Conservation (phyloP, 2,888 invertebrate genomes). For the Trichogramma evanescens region DNA sequence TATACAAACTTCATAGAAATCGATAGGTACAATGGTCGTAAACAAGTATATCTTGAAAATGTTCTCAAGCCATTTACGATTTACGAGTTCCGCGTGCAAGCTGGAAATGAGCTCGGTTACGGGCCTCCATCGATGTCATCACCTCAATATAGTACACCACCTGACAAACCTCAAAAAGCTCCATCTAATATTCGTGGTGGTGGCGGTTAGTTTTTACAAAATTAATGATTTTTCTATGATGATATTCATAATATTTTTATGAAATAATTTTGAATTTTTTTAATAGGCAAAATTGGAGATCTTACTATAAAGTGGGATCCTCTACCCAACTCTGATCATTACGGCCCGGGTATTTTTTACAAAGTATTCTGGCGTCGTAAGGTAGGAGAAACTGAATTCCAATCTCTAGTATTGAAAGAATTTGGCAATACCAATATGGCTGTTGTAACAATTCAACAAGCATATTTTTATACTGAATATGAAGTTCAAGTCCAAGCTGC, state of each 20-base stretch:
- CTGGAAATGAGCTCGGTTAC: slow-evolving; percentile 78
- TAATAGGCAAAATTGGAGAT: slow-evolving; percentile 73
- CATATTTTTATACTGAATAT: slow-evolving; percentile 75
- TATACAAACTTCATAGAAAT: slow-evolving; percentile 57
- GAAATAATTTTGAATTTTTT: background rate
- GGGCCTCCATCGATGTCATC: slow-evolving; percentile 78
- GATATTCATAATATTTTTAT: background rate
- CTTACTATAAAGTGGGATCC: slow-evolving; percentile 86
- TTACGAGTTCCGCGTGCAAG: slow-evolving; percentile 83
- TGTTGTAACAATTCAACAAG: slow-evolving; percentile 67
- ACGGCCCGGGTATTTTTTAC: slow-evolving; percentile 84
- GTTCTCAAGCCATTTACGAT: slow-evolving; percentile 78
- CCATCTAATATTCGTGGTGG: slow-evolving; percentile 83
- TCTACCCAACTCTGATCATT: slow-evolving; percentile 69
- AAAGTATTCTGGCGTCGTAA: slow-evolving; percentile 80
- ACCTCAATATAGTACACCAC: slow-evolving; percentile 76
- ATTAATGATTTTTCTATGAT: background rate
- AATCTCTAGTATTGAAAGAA: slow-evolving; percentile 62
- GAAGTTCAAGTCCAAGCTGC: slow-evolving; percentile 80
- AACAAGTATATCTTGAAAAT: slow-evolving; percentile 65
- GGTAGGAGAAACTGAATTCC: slow-evolving; percentile 68
- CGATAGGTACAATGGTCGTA: slow-evolving; percentile 71
- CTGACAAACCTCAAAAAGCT: slow-evolving; percentile 70
- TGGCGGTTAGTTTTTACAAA: slow-evolving; percentile 56
- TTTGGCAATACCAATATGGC: slow-evolving; percentile 71